Evolutionary conservation across 2,888 invertebrate species (phyloP), one percentile per base, ranked within the genome.

Genomic region (Drosophila ustulata): DNA sequence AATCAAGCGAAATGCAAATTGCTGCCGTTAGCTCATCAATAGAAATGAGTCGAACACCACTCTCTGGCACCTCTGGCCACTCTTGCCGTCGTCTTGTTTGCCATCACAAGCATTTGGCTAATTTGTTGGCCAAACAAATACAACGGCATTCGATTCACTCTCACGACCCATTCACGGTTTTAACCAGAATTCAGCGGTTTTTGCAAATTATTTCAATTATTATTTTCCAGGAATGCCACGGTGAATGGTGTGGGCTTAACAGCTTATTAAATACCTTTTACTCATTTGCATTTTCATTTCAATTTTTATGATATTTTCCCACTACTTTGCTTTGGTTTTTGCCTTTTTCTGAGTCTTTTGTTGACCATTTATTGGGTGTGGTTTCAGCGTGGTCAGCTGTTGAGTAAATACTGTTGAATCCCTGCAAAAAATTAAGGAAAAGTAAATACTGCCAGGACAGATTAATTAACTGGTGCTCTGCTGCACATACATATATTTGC

Each of bases 1-100:
- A 81, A 83, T 89, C 89, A 89, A 66, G 79, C 69, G 50, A 61
- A 56, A 64, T 75, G 63, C 49, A 62, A 71, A 72, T 66, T 58
- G 65, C 76, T 55, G 62, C 47, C 39, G 45, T 63, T 63, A 28
- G 66, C 52, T 65, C 55, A 65, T 45, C 55, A 75, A 59, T 51
- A 57, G 49, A 43, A 28, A n/a, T 30, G 41, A 51, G 59, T 51
- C 3, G 6, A 30, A 30, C 30, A 7, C 30, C 30, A 30, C 30
- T 30, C 39, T 13, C 41, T 18, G 18, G 18, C n/a, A 37, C 18
- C n/a, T 32, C 43, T 3, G 18, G 18, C 18, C 18, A 18, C 18
- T 1, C 18, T 18, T 6, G 25, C 25, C 3, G 5, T 11, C 11
- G 18, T 18, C 37, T 25, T 57, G 26, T 46, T 13, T 56, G 34